Percentiles rank a stretch among this genome's conserved stretches.
phyloP scores from a whole-genome alignment of 2,797 vertebrate species.

The Sebastes melanostomus region DNA sequence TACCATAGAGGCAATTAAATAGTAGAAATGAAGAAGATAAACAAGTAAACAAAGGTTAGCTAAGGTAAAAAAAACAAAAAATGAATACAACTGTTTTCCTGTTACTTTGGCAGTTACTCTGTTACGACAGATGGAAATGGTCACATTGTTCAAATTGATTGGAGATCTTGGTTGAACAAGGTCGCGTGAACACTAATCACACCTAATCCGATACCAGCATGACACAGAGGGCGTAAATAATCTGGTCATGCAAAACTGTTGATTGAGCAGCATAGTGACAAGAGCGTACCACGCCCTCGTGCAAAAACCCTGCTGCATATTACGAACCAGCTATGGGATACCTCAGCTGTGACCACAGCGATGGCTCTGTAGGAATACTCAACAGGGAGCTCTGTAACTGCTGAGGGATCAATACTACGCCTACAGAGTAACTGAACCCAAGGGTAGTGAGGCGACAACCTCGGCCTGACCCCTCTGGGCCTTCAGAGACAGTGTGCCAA shows the following conservation, averaged over 20 bases:
- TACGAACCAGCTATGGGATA: conserved; percentile 53
- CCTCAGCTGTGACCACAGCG: conserved; percentile 47
- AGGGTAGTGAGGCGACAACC: conserved; percentile 43
- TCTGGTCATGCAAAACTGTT: conserved; percentile 50
- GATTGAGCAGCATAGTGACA: conserved; percentile 42
- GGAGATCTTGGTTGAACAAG: conserved; percentile 21
- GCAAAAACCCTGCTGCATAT: conserved; percentile 65
- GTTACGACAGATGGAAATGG: neutral
- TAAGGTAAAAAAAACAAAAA: neutral
- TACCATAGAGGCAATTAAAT: neutral
- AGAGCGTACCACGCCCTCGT: conserved; percentile 30
- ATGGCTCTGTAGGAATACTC: conserved; percentile 61
- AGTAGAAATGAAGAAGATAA: neutral
- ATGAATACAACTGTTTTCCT: neutral
- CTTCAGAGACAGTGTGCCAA: conserved; percentile 53
- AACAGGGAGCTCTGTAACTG: conserved; percentile 61
- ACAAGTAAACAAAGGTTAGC: neutral
- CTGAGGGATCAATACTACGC: conserved; percentile 75
- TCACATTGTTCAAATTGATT: conserved; percentile 14
- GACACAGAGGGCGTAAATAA: conserved; percentile 50
- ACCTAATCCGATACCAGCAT: conserved; percentile 52
- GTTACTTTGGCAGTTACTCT: neutral
- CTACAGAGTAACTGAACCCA: conserved; percentile 63
- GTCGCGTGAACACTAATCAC: conserved; percentile 37
- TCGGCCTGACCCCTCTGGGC: conserved; percentile 24